phyloP scores from a whole-genome alignment of 2,113 vertebrate species.

The Mustelus asterias region DNA sequence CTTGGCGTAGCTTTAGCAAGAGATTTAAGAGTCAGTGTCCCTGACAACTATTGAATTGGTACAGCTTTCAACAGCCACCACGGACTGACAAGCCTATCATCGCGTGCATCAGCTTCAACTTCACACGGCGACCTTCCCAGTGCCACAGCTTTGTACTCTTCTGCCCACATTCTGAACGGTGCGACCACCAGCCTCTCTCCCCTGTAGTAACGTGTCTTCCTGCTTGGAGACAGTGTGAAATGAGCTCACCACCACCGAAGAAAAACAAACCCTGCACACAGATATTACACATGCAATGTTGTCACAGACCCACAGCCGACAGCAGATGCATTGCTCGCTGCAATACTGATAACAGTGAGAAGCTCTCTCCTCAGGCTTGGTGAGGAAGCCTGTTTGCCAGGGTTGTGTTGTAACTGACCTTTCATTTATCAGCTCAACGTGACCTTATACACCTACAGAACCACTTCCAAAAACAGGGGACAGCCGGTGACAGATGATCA shows the following conservation, averaged over 20 bases:
- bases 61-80: slow-evolving; percentile 37
- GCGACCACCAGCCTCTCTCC: slow-evolving; percentile 38
- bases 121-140: slow-evolving; percentile 45
- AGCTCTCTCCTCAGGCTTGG: slow-evolving; percentile 37
- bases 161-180: slow-evolving; percentile 49
- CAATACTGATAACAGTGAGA: slow-evolving; percentile 39
- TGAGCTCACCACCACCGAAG: slow-evolving; percentile 32
- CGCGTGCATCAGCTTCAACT: slow-evolving; percentile 43
- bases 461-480: slow-evolving; percentile 32
- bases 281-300: slow-evolving; percentile 40
- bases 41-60: slow-evolving; percentile 38
- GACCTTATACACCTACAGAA: slow-evolving; percentile 35
- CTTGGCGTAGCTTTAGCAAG: slow-evolving; percentile 43
- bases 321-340: slow-evolving; percentile 50
- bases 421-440: slow-evolving; percentile 43
- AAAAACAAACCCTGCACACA: slow-evolving; percentile 42
- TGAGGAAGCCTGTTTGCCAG: slow-evolving; percentile 40
- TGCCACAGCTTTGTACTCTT: slow-evolving; percentile 40
- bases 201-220: slow-evolving; percentile 43
- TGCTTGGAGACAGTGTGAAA: slow-evolving; percentile 40
- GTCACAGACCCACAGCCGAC: slow-evolving; percentile 38
- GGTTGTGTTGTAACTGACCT: slow-evolving; percentile 41
- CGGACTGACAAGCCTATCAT: slow-evolving; percentile 30
- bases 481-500: slow-evolving; percentile 33
- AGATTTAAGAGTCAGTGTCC: slow-evolving; percentile 41